Base-by-base conservation (phyloP, 2,113 vertebrate species). In the Loxodonta africana region DNA sequence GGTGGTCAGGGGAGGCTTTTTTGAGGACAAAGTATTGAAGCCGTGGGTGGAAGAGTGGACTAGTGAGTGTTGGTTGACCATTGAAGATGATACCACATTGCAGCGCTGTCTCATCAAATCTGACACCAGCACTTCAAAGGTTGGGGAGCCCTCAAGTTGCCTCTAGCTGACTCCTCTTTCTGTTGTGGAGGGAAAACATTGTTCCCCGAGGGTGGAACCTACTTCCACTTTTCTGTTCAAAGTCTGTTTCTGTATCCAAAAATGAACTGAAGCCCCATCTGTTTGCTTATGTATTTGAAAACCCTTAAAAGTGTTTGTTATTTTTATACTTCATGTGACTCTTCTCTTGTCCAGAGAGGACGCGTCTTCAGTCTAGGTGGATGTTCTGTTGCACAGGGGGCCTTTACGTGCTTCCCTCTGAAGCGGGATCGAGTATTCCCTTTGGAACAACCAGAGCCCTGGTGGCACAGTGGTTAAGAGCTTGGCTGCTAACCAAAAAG, bases 241-340 rank as follows among this genome's bases (percentile, higher is more conserved):
- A 96, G 90, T 84, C 87, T 96, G 83, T 51, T 83, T 88, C 94
- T 93, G 78, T 37, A 33, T 74, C 94, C 91, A 71, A 91, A 96
- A 95, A 95, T 87, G 96, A 92, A 62, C 88, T 0, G 14, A 21
- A 85, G 33, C 67, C 94, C 78, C 93, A 62, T 96, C 83, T 95
- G 89, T 89, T 85, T 93, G 83, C 74, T 76, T 33, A 20, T 25
- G 48, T 53, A 84, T 87, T 92, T 92, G 37, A 88, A 95, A 96
- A 83, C 69, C 37, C 78, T 96, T 78, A 63, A 82, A 93, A 84
- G 92, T 44, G 74, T 82, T 71, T 93, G 86, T 94, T 94, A 83
- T 86, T 95, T 95, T 91, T 26, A 20, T n/a, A 21, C 53, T 93
- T 71, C 83, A 17, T 51, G 28, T 71, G 69, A 82, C 63, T 81